A percentile compares a stretch with the other conserved stretches of the same genome.
Conservation (phyloP, 2,797 vertebrate genomes). For the Sebastes trivittatus region DNA sequence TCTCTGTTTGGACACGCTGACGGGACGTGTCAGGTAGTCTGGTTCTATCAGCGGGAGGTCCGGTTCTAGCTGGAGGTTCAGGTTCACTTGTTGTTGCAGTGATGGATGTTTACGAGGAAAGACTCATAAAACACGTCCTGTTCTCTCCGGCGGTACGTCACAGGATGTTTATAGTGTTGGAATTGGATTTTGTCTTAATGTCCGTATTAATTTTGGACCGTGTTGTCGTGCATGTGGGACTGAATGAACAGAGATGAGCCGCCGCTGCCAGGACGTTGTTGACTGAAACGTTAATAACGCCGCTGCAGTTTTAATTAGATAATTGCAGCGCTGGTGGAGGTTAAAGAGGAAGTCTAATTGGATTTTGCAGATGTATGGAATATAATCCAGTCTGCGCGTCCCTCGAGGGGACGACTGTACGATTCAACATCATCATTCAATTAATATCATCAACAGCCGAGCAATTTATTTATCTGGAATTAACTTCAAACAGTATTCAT, state of each 20-base stretch:
- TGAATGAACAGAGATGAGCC: not conserved
- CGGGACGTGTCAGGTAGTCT: not conserved
- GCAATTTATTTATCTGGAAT: not conserved
- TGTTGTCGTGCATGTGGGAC: accelerated
- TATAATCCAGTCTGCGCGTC: not conserved
- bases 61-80: not conserved
- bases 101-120: too few species aligned
- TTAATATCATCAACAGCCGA: not conserved
- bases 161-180: not conserved
- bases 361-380: constrained; percentile 3
- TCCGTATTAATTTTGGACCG: not conserved
- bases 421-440: not conserved
- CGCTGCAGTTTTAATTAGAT: constrained; percentile 12
- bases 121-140: not conserved
- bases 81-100: not conserved
- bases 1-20: not conserved
- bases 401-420: not conserved
- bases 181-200: not conserved
- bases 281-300: constrained; percentile 1
- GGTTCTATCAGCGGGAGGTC: not conserved
- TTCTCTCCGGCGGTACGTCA: not conserved
- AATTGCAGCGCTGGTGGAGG: constrained; percentile 6
- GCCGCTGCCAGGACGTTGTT: not conserved
- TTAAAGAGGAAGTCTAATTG: constrained; percentile 12
- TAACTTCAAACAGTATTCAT: not conserved